Evolutionary conservation across 2,797 vertebrate genomes (phyloP), one percentile per base, ranked within the genome.

Genomic region (Poecile montanus): DNA sequence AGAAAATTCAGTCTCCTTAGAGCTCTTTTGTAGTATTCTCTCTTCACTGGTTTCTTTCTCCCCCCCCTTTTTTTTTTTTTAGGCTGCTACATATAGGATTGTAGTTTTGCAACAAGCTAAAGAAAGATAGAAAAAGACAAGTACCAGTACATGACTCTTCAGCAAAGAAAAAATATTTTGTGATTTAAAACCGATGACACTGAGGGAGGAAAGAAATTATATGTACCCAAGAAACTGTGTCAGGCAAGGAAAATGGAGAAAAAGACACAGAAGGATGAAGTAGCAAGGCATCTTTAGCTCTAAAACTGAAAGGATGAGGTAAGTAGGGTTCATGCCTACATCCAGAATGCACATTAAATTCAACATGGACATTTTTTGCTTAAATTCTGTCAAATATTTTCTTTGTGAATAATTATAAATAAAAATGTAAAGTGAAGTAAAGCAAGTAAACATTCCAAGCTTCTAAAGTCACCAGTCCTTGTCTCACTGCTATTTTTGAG

Each of bases 161-260:
- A 89, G 72, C 22, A 71, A 57, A 78, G 48, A 74, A 84, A 81
- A 80, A 47, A 32, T 26, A 18, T 91, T 94, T 56, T 85, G n/a
- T 78, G 58, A 93, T 90, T 91, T 79, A 89, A 85, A 96, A 87
- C 22, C 70, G 66, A 73, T 70, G 23, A 79, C 13, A 80, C n/a
- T 16, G 30, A 76, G 19, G 29, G 4, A 76, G 23, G 26, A 85
- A 88, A 81, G 34, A 91, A 91, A 87, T 67, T 48, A 76, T 44
- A 82, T 15, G 16, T 32, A 91, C 25, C 13, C 67, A 85, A 76
- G 48, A 75, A 89, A 66, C 27, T n/a, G 7, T 82, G 53, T 68
- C 62, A 95, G 42, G n/a, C 23, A 84, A 66, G 19, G n/a, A 57
- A 91, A 91, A 91, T 18, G 21, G 63, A 92, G 54, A 89, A 92